These are phyloP conservation scores for Diploscapter pachys DNA, from an alignment of 1,140 invertebrate species.

Conservation along the genomic window DNA sequence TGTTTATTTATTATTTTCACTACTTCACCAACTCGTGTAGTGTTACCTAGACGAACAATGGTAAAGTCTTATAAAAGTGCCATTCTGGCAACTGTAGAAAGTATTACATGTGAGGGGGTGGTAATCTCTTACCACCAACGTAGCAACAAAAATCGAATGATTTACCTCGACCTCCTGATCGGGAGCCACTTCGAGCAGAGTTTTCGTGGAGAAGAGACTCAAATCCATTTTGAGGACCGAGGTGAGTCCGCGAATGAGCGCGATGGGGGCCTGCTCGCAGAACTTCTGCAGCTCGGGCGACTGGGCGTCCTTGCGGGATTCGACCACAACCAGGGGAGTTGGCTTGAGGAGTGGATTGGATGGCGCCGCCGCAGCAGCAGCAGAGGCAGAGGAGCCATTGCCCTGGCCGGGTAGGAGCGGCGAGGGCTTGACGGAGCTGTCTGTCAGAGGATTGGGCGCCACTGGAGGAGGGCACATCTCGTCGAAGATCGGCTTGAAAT, in stretches of 20 bases:
- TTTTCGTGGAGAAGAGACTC: conserved; percentile 96
- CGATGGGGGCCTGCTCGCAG: conserved; percentile 92
- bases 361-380: no score
- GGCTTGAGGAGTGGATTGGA: conserved; percentile 67
- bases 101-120: no score
- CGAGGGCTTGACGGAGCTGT: no score
- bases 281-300: conserved; percentile 93
- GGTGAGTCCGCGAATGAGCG: conserved; percentile 73
- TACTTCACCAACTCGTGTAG: no score
- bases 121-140: no score
- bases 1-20: no score
- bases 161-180: conserved; percentile 87
- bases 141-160: neutral
- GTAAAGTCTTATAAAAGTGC: no score
- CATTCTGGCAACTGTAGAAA: no score
- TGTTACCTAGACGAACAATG: no score
- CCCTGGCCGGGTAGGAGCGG: conserved; percentile 54
- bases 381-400: no score
- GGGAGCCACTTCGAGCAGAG: conserved; percentile 93
- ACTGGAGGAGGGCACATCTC: conserved; percentile 54
- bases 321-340: conserved; percentile 85
- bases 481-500: conserved; percentile 50
- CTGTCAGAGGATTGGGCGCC: conserved; percentile 60
- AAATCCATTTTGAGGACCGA: conserved; percentile 69
- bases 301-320: conserved; percentile 95